These are phyloP conservation scores for Spongilla lacustris DNA, from an alignment of 37 sponge, comb jelly and placozoan species.

Conservation along the genomic window DNA sequence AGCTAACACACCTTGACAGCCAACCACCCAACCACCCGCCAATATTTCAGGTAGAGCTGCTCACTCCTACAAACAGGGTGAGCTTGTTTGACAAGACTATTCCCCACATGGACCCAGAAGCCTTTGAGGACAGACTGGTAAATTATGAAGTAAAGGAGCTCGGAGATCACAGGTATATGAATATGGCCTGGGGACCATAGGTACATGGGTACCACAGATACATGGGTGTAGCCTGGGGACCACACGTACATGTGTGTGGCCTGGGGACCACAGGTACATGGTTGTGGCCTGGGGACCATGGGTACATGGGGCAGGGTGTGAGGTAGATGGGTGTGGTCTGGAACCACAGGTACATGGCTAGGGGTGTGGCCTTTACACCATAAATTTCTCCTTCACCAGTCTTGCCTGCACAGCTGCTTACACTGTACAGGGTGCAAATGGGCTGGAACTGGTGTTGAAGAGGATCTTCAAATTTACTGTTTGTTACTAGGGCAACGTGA, in stretches of 20 bases:
- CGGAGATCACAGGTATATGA: constrained; percentile 66
- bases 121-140: constrained; percentile 69
- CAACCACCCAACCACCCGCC: too few relatives aligned
- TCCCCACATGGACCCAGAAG: constrained; percentile 53
- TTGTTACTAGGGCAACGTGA: not conserved
- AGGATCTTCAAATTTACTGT: constrained; percentile 84
- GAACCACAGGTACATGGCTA: too few relatives aligned
- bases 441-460: constrained; percentile 76
- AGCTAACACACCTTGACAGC: not conserved
- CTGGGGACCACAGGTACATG: too few relatives aligned
- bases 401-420: constrained; percentile 80
- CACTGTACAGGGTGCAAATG: constrained; percentile 55
- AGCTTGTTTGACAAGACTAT: constrained; percentile 23
- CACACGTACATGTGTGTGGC: too few relatives aligned
- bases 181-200: too few relatives aligned
- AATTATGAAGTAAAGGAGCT: constrained; percentile 81
- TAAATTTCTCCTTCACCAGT: constrained; percentile 5
- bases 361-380: not conserved
- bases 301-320: not conserved
- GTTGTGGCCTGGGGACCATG: too few relatives aligned
- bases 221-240: too few relatives aligned
- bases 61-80: constrained; percentile 67
- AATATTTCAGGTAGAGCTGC: constrained; percentile 83
- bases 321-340: constrained; percentile 13
- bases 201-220: too few relatives aligned